Evolutionary conservation across 2,888 invertebrate genomes (phyloP), one percentile per base, ranked within the genome.

Genomic region (Rugalucina vietnamica): DNA sequence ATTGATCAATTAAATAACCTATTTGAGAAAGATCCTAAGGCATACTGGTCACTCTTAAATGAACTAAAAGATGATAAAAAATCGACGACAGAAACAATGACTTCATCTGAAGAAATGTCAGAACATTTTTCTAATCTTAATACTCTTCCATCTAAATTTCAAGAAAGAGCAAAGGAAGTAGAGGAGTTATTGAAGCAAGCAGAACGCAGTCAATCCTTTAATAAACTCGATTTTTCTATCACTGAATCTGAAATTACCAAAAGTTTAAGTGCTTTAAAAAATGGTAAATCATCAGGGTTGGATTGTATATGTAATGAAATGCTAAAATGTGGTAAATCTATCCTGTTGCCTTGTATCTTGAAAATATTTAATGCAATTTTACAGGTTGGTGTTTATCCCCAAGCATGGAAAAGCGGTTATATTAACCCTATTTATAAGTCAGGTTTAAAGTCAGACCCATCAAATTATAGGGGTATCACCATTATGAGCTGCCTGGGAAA

Each of bases 251-350:
- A 65, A 65, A 34, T 65, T 34, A 18, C 3, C 21, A 65, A 65
- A 65, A 34, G 32, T 18, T 24, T 34, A 3, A 18, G 8, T 36
- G 36, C 18, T 8, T 36, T 43, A 49, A 76, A 76, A 34, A 76
- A 76, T 49, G n/a, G 24, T 3, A 76, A 76, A 43, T 29, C 43
- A 1, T 21, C 32, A 43, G 76, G 60, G 1, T 57, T 76, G 34
- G 76, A 76, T 57, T 29, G 69, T 27, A 69, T 76, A 27, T 29
- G 1, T 3, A 69, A 69, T 69, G 76, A 76, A 43, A 76, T 76
- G 76, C 21, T 76, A 69, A 76, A 76, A 37, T 14, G 21, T 12
- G 24, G 76, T 0, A 10, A 76, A 32, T 27, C n/a, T 43, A 21
- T 10, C 27, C 60, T 76, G 49, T n/a, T 69, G 29, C 49, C 65